phyloP scores from a whole-genome alignment of 2,797 vertebrate genomes.

The Urocyon cinereoargenteus region DNA sequence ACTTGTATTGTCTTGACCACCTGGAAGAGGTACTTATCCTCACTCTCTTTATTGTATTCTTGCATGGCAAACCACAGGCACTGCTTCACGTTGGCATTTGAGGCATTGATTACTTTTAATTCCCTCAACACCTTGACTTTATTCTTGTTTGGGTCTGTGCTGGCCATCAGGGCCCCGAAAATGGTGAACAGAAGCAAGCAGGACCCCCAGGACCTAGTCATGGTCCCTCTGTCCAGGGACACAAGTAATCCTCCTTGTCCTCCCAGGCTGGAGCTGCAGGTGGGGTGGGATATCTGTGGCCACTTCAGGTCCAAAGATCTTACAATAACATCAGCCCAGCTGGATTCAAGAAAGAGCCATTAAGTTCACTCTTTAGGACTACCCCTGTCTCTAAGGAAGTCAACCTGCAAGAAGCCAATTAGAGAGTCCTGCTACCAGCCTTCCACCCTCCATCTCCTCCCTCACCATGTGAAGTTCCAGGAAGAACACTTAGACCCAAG shows the following conservation, averaged over 20 bases:
- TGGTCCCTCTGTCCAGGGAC: not conserved
- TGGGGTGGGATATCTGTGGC: not conserved
- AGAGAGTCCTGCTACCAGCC: not conserved
- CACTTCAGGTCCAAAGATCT: not conserved
- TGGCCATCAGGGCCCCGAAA: not conserved
- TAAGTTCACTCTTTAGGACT: not conserved
- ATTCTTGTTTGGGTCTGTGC: not conserved
- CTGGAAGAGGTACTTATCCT: conserved; percentile 61
- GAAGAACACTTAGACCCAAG: not conserved
- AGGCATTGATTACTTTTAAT: not conserved
- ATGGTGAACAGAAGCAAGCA: conserved; percentile 26
- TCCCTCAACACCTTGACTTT: not conserved
- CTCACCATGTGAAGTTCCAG: not conserved
- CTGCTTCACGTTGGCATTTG: conserved; percentile 62
- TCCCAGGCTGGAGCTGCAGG: not conserved
- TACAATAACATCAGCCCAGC: not conserved
- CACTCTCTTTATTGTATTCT: conserved; percentile 70
- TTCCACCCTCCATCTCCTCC: not conserved
- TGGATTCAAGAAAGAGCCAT: not conserved
- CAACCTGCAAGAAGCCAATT: not conserved
- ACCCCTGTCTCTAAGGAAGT: not conserved
- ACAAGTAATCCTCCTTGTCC: not conserved
- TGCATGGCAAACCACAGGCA: conserved; percentile 78
- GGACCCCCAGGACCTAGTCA: not conserved
- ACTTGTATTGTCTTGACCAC: conserved; percentile 16